Evolutionary conservation across 2,888 invertebrate species (phyloP).

Genomic region (Mayetiola destructor): DNA sequence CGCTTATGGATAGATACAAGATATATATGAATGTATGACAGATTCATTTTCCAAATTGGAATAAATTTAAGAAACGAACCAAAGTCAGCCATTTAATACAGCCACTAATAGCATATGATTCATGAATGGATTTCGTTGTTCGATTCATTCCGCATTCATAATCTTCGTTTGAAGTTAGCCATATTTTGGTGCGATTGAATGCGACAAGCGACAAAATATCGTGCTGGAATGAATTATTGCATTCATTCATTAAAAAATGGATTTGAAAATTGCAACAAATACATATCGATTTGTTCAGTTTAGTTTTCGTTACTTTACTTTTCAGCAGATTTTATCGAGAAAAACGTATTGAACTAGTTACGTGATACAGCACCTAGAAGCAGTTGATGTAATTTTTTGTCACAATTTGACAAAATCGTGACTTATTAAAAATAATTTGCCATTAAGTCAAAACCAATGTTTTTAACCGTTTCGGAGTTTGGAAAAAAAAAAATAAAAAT

Average conservation of each 20-base stretch:
- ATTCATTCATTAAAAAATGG: constrained; percentile 11
- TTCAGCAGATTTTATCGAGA: no score
- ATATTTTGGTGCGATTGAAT: background rate
- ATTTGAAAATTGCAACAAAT: background rate
- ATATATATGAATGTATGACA: no score
- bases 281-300: constrained; percentile 2
- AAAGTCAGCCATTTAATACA: no score
- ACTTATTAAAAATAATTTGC: constrained; percentile 5
- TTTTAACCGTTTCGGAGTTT: background rate
- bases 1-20: no score
- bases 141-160: no score
- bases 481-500: background rate
- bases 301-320: background rate
- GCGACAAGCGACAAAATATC: background rate
- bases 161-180: background rate
- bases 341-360: no score
- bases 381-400: constrained; percentile 2
- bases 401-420: constrained; percentile 12
- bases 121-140: constrained; percentile 3
- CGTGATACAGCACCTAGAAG: no score
- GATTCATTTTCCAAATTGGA: no score
- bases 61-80: no score
- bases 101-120: no score
- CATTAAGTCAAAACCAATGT: no score
- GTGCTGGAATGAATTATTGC: constrained; percentile 12